Conservation (phyloP, 2,113 vertebrate genomes). For the Oceanites oceanicus region DNA sequence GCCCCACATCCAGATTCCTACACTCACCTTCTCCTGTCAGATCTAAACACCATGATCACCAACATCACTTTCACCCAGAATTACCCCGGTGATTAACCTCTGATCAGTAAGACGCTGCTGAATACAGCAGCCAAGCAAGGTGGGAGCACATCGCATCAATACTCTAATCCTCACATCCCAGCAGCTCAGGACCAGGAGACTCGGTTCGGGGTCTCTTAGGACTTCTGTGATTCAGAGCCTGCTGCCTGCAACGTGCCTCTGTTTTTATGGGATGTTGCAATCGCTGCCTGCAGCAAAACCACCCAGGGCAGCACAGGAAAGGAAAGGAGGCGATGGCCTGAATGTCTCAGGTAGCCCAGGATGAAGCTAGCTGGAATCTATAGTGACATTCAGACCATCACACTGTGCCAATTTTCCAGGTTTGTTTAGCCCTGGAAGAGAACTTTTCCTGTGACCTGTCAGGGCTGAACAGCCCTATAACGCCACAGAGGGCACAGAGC, state of each 20-base stretch:
- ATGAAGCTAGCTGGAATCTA: not conserved
- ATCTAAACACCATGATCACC: not conserved
- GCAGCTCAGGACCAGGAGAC: not conserved
- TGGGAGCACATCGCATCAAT: not conserved
- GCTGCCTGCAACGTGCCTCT: not conserved
- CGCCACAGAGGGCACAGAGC: not conserved
- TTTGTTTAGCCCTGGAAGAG: not conserved
- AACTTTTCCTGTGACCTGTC: not conserved
- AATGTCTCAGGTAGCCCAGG: not conserved
- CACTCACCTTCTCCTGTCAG: not conserved
- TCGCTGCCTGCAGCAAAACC: not conserved
- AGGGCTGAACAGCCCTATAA: not conserved
- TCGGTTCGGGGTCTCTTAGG: not conserved
- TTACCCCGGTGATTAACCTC: not conserved
- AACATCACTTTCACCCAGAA: not conserved
- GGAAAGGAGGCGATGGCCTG: not conserved
- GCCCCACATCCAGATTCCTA: not conserved
- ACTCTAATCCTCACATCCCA: not conserved
- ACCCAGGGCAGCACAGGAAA: not conserved
- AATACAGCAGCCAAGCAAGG: not conserved
- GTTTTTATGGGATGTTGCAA: not conserved
- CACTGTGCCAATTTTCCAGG: not conserved
- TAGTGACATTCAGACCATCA: not conserved
- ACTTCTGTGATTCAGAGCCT: not conserved
- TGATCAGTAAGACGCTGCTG: not conserved